phyloP scores from a whole-genome alignment of 2,797 vertebrate genomes.

The Pseudochirops cupreus region DNA sequence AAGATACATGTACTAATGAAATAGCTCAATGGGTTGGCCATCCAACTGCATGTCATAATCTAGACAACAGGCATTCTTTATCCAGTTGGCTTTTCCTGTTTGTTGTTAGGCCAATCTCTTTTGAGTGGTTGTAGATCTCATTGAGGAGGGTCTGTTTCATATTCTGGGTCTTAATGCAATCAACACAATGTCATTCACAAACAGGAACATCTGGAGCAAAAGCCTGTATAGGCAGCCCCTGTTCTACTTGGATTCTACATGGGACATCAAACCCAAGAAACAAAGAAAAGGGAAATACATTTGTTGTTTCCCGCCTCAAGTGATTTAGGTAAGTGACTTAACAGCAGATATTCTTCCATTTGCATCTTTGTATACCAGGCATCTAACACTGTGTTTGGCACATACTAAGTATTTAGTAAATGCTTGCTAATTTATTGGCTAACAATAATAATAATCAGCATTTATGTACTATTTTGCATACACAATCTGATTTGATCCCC shows the following conservation, averaged over 20 bases:
- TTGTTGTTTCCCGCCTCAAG: background rate
- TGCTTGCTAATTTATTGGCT: background rate
- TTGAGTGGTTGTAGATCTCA: background rate
- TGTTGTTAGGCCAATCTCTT: background rate
- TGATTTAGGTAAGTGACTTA: background rate
- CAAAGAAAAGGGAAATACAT: background rate
- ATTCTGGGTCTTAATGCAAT: background rate
- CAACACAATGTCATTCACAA: background rate
- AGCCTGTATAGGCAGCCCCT: background rate
- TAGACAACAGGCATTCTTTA: background rate
- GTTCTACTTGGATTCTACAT: background rate
- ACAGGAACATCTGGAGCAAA: background rate
- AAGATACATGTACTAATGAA: background rate
- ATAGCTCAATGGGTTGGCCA: background rate
- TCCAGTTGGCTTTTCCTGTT: background rate
- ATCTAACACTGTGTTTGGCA: background rate
- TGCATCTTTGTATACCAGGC: background rate
- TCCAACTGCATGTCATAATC: background rate
- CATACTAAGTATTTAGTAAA: background rate
- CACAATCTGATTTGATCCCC: background rate
- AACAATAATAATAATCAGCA: background rate
- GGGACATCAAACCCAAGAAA: background rate
- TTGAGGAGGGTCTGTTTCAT: background rate
- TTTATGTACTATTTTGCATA: background rate
- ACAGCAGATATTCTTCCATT: background rate